phyloP scores from a whole-genome alignment of 2,888 invertebrate genomes.

The Phrixothrix hirtus region DNA sequence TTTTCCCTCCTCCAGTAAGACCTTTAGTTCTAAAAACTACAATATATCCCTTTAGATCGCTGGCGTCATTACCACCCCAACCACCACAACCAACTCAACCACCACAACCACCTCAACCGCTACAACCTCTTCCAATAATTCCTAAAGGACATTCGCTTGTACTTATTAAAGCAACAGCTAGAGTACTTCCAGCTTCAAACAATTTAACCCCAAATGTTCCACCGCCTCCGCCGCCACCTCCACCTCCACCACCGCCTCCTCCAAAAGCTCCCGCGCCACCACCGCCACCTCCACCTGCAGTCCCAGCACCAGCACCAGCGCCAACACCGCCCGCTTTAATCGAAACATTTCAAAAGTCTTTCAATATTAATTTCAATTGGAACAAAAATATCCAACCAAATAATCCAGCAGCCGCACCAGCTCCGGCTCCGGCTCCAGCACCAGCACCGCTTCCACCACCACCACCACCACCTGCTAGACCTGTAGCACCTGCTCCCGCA shows the following conservation, averaged over 20 bases:
- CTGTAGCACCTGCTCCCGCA: conserved; percentile 14
- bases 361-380: conserved; percentile 53
- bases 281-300: conserved; percentile 17
- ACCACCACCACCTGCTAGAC: conserved; percentile 11
- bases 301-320: conserved; percentile 27
- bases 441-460: conserved; percentile 19
- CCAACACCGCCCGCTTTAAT: conserved; percentile 43
- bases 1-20: conserved; percentile 48
- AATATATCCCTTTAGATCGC: background rate
- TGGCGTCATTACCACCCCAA: background rate
- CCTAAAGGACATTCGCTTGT: no score
- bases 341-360: conserved; percentile 50
- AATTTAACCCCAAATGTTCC: no score
- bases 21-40: conserved; percentile 29
- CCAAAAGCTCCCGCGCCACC: conserved; percentile 22
- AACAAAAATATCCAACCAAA: conserved; percentile 45
- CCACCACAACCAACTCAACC: conserved; percentile 15
- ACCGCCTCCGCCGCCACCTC: conserved; percentile 23
- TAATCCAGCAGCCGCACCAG: conserved; percentile 28
- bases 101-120: conserved; percentile 31
- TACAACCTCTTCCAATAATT: conserved; percentile 33
- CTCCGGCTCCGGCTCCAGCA: conserved; percentile 23
- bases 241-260: conserved; percentile 17
- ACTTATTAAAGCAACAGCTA: no score
- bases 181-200: no score